phyloP scores from a whole-genome alignment of 2,797 vertebrate genomes.

The Oreonectes daqikongensis region DNA sequence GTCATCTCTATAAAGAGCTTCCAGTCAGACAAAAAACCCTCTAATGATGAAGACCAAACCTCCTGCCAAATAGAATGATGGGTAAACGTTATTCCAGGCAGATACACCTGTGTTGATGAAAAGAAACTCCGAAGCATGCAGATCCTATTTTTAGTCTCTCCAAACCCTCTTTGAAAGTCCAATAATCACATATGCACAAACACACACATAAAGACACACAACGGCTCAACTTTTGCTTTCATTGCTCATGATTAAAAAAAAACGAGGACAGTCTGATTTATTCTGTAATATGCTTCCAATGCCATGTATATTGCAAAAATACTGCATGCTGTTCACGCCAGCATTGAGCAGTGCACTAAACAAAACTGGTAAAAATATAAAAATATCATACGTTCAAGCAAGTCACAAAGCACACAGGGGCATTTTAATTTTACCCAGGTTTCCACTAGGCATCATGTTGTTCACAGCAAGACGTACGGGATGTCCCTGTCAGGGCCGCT shows the following conservation, averaged over 20 bases:
- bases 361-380: slow-evolving; percentile 41
- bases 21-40: slow-evolving; percentile 29
- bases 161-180: slow-evolving; percentile 54
- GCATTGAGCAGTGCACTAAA: slow-evolving; percentile 57
- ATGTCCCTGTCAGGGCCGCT: too few relatives aligned
- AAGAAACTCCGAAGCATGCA: slow-evolving; percentile 69
- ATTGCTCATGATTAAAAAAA: slow-evolving; percentile 60
- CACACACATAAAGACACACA: not conserved
- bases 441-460: slow-evolving; percentile 52
- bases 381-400: not conserved
- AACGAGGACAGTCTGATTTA: slow-evolving; percentile 57
- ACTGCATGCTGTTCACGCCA: slow-evolving; percentile 55
- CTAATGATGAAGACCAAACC: slow-evolving; percentile 75
- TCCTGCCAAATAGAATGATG: slow-evolving; percentile 87
- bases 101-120: slow-evolving; percentile 69
- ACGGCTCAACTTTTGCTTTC: slow-evolving; percentile 16
- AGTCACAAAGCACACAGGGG: slow-evolving; percentile 6
- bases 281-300: slow-evolving; percentile 62
- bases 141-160: slow-evolving; percentile 71
- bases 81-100: slow-evolving; percentile 85
- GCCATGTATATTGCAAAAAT: not conserved
- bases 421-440: slow-evolving; percentile 61
- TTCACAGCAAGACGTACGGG: too few relatives aligned
- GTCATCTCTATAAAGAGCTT: not conserved
- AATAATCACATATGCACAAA: slow-evolving; percentile 16